phyloP scores from a whole-genome alignment of 2,888 invertebrate species.

The Alsophila aescularia region DNA sequence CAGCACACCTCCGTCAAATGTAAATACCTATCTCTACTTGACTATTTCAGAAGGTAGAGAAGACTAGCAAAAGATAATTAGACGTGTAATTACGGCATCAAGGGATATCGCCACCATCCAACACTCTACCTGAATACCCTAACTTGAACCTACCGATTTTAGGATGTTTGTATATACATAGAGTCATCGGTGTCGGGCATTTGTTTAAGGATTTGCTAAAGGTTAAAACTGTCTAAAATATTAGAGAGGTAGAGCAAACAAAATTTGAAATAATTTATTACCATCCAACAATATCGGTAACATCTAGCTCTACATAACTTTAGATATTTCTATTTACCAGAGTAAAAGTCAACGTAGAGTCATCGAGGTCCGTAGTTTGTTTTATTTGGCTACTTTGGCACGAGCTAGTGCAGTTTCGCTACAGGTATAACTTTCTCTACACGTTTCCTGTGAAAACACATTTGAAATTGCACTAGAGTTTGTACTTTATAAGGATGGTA shows the following conservation, averaged over 20 bases:
- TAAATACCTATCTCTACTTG: no score
- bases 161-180: no score
- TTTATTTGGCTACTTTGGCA: neutral
- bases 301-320: no score
- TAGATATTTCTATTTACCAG: neutral
- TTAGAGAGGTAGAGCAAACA: no score
- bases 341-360: neutral
- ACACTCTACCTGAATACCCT: no score
- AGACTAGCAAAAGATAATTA: neutral
- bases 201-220: no score
- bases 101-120: neutral
- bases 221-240: no score
- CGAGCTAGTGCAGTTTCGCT: neutral
- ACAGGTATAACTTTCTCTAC: conserved; percentile 14
- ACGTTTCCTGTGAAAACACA: conserved; percentile 11
- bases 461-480: conserved; percentile 9
- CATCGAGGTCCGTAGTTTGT: conserved; percentile 3
- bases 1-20: no score
- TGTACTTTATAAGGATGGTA: neutral
- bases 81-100: neutral
- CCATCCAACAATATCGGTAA: no score
- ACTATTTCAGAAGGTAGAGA: neutral
- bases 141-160: no score
- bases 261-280: no score
- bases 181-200: no score